Conservation (phyloP, 2,888 invertebrate genomes). For the Metallyticus violacea region DNA sequence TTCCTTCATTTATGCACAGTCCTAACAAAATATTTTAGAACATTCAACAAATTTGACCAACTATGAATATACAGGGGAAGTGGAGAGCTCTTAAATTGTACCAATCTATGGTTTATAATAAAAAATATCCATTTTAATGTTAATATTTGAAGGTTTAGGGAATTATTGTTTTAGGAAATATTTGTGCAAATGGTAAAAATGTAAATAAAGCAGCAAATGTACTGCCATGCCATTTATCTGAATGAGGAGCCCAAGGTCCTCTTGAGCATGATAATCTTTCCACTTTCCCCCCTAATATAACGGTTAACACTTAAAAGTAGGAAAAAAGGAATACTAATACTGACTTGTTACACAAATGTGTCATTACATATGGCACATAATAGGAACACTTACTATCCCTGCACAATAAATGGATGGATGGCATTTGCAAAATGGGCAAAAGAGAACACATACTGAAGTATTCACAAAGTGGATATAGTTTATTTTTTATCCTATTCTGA, state of each 20-base stretch:
- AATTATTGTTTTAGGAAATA: background rate
- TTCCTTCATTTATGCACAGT: background rate
- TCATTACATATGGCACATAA: background rate
- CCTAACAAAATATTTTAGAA: background rate
- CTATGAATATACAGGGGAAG: background rate
- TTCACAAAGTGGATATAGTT: background rate
- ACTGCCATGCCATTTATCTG: too few species aligned
- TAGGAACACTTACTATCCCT: constrained; percentile 27
- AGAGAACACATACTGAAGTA: background rate
- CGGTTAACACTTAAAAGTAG: constrained; percentile 12
- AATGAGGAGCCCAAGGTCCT: too few species aligned
- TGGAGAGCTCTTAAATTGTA: too few species aligned
- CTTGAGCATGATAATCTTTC: background rate
- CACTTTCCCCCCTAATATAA: background rate
- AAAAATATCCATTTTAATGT: background rate
- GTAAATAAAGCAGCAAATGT: background rate
- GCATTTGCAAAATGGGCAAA: constrained; percentile 1
- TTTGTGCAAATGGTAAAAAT: background rate
- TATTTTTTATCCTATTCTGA: background rate
- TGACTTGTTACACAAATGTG: constrained; percentile 21
- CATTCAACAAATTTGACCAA: background rate
- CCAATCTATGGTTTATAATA: background rate
- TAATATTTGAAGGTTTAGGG: background rate
- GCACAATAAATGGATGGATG: constrained; percentile 13
- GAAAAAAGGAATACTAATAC: constrained; percentile 28